phyloP scores from a whole-genome alignment of 2,113 vertebrate genomes.

The Sisor rabdophorus region DNA sequence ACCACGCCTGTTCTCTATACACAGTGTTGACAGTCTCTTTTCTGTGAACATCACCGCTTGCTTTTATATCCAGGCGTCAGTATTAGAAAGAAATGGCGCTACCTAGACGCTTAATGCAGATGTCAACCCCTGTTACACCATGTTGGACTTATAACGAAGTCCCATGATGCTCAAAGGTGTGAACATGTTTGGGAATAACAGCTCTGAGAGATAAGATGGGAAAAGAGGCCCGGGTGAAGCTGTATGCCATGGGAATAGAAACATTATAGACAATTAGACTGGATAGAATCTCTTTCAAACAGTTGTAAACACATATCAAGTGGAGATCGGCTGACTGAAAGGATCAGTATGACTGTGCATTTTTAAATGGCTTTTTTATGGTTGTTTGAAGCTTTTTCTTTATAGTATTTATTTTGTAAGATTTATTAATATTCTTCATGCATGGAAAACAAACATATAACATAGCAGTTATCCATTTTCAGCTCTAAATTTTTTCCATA shows the following conservation, averaged over 20 bases:
- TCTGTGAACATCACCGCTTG: not conserved
- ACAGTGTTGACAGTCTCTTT: not conserved
- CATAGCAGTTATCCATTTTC: not conserved
- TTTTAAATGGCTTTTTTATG: not conserved
- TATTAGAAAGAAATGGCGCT: not conserved
- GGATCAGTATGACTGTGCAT: conserved; percentile 35
- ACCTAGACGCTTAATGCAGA: not conserved
- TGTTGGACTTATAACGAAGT: conserved; percentile 35
- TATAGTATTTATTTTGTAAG: not conserved
- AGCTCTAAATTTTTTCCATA: not conserved
- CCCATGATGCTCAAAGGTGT: conserved; percentile 3
- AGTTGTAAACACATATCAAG: not conserved
- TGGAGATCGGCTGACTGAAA: not conserved
- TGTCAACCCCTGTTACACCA: conserved; percentile 1
- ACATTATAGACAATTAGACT: not conserved
- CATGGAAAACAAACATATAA: too few species aligned
- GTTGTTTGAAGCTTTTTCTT: not conserved
- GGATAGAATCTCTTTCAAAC: not conserved
- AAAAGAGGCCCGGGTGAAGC: not conserved
- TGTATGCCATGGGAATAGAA: not conserved
- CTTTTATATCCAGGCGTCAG: not conserved
- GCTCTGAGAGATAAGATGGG: not conserved
- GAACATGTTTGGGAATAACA: conserved; percentile 4
- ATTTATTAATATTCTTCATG: not conserved
- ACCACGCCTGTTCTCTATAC: not conserved